Conservation (phyloP, 1,140 invertebrate genomes). For the Drosophila parabipectinata region DNA sequence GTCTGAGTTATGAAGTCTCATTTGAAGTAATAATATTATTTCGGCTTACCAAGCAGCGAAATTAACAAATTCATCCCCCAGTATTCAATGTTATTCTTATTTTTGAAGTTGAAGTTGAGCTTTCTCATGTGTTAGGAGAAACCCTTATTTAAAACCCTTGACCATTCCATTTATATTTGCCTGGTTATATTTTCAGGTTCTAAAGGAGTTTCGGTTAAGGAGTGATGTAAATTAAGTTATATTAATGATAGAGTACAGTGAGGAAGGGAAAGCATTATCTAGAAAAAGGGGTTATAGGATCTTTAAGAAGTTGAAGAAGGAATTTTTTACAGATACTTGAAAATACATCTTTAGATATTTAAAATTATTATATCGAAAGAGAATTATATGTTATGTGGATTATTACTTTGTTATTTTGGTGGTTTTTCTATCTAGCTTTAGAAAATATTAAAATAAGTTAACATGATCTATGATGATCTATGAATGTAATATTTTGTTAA, state of each 20-base stretch:
- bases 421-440: too few species aligned
- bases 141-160: conserved; percentile 14
- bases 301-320: neutral
- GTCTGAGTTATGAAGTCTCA: conserved; percentile 37
- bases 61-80: conserved; percentile 62
- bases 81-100: neutral
- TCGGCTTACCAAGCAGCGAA: conserved; percentile 54
- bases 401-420: too few species aligned
- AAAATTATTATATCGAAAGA: too few species aligned
- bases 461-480: too few species aligned
- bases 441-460: too few species aligned
- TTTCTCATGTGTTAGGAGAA: neutral
- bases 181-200: neutral
- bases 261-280: neutral
- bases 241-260: neutral
- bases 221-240: neutral
- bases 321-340: too few species aligned
- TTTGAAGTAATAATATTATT: conserved; percentile 63
- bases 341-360: too few species aligned
- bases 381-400: too few species aligned
- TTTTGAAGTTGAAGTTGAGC: neutral
- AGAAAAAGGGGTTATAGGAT: neutral
- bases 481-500: too few species aligned
- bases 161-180: neutral
- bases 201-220: neutral